Percentiles rank a stretch among this genome's conserved stretches.
Conservation (phyloP, 2,113 vertebrate species). For the Platysteira castanea region DNA sequence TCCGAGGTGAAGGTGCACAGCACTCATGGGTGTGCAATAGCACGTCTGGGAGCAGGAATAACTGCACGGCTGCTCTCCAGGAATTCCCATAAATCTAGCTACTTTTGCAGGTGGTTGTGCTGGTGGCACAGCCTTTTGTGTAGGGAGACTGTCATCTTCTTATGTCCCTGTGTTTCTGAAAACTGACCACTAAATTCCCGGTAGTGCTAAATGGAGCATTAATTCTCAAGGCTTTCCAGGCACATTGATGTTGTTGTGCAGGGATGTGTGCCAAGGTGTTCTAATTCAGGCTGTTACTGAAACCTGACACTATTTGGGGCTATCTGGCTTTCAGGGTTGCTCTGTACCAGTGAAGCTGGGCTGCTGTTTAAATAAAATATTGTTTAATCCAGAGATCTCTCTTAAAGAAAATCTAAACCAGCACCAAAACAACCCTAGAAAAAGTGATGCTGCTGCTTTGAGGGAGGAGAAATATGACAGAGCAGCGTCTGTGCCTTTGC, state of each 20-base stretch:
- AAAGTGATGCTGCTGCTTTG: not conserved
- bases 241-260: not conserved
- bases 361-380: not conserved
- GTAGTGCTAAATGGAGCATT: not conserved
- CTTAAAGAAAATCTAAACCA: not conserved
- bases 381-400: not conserved
- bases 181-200: accelerated
- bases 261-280: not conserved
- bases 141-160: accelerated
- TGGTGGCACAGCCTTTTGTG: not conserved
- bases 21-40: not conserved
- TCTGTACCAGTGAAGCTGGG: not conserved
- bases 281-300: not conserved
- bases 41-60: not conserved
- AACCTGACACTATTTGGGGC: not conserved
- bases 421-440: not conserved
- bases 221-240: not conserved
- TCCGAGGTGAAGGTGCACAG: not conserved
- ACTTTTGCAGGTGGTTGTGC: not conserved
- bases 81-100: not conserved
- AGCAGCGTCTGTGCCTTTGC: not conserved
- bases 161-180: not conserved
- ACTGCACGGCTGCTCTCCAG: not conserved
- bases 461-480: not conserved
- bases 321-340: not conserved